These are phyloP conservation scores for Caradrina clavipalpis DNA, from an alignment of 2,888 invertebrate genomes.

Conservation along the genomic window DNA sequence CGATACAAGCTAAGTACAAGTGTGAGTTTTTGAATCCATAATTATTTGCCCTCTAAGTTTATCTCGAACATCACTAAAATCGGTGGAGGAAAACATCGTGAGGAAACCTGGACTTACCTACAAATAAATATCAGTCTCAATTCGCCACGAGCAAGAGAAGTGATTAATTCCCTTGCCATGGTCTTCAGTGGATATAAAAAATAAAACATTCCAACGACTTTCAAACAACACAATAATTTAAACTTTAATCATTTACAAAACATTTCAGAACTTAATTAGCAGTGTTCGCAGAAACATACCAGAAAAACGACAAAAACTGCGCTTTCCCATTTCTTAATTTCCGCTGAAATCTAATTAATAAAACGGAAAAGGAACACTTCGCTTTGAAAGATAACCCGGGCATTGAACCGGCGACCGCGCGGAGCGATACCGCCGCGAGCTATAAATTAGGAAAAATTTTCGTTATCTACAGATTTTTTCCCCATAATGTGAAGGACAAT, in stretches of 20 bases:
- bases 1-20: too few relatives aligned
- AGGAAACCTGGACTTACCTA: too few relatives aligned
- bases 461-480: conserved; percentile 46
- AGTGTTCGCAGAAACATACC: conserved; percentile 38
- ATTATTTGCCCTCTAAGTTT: too few relatives aligned
- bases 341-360: conserved; percentile 67
- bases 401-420: conserved; percentile 63
- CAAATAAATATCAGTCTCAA: too few relatives aligned
- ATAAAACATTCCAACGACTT: not conserved
- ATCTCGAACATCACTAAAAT: too few relatives aligned
- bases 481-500: conserved; percentile 28
- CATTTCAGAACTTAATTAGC: conserved; percentile 44
- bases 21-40: too few relatives aligned
- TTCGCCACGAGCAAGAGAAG: too few relatives aligned
- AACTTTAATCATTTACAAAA: conserved; percentile 25
- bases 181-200: too few relatives aligned
- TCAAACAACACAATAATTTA: conserved; percentile 20
- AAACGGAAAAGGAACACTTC: conserved; percentile 64
- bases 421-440: conserved; percentile 56
- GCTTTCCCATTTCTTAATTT: conserved; percentile 64
- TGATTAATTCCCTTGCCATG: too few relatives aligned
- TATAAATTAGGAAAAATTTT: conserved; percentile 65
- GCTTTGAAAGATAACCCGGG: conserved; percentile 66
- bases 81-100: too few relatives aligned
- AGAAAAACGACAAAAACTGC: conserved; percentile 53